Conservation (phyloP, 2,888 invertebrate genomes). For the Apamea crenata region DNA sequence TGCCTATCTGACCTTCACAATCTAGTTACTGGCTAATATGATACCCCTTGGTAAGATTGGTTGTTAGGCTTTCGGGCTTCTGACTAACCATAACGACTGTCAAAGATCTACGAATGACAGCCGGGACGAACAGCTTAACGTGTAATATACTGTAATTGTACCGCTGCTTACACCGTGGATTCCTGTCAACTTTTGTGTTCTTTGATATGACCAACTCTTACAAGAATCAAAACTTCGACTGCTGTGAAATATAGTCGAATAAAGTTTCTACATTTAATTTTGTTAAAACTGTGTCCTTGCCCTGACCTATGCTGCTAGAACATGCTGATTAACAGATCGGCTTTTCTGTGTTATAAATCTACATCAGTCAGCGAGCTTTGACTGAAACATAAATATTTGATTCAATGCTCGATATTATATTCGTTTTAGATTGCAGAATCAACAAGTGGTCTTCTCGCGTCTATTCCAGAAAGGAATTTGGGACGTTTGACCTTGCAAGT, state of each 20-base stretch:
- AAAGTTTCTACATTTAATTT: neutral
- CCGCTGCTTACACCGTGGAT: neutral
- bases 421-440: neutral
- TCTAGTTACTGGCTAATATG: too few relatives aligned
- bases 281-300: neutral
- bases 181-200: neutral
- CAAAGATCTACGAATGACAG: too few relatives aligned
- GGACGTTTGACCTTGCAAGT: neutral
- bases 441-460: neutral
- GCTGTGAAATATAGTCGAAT: neutral
- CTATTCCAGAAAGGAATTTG: neutral
- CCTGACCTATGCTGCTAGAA: slow-evolving; percentile 14
- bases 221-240: neutral
- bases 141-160: neutral
- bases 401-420: neutral
- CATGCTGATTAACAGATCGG: neutral
- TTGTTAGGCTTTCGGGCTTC: too few relatives aligned
- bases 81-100: too few relatives aligned
- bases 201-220: neutral
- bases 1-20: too few relatives aligned
- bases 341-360: neutral
- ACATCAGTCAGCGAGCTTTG: neutral
- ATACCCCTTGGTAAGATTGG: too few relatives aligned
- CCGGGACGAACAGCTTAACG: too few relatives aligned
- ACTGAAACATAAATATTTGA: neutral